Base-by-base conservation (phyloP, 1,140 invertebrate species). In the Carcinoscorpius rotundicauda region DNA sequence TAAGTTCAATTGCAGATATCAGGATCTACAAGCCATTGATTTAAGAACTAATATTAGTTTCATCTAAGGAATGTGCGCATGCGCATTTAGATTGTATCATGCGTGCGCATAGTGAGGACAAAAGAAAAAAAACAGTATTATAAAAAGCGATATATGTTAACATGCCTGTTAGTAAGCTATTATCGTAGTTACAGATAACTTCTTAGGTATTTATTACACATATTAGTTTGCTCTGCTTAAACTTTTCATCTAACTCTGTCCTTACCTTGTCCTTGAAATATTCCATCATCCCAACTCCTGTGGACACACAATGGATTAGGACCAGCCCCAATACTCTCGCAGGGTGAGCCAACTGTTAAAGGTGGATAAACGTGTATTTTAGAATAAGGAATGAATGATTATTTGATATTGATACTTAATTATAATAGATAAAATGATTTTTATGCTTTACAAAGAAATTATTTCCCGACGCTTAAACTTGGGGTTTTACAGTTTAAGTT, bases 271-370 rank as follows among this genome's bases (percentile, higher is more conserved):
- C 87, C 72, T 88, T 88, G 75, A 94, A 86, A 69, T 88, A 88
- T 73, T 94, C 91, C 75, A 91, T 84, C 52, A 94, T 87, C 8
- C 88, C 88, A 8, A 89, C 88, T 48, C 89, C 87, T 59, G 89
- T 91, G 49, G 85, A 87, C 0, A 91, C 93, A 73, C 89, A 91
- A 78, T 95, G 91, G 71, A 95, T 88, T 61, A 94, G 81, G 70
- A 89, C 84, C 4, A 91, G 80, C 5, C 88, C 91, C 49, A 91
- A 77, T 11, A 85, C 83, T 51, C 89, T 79, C 4, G 84, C 80
- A 0, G 88, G 87, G 77, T 89, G 84, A 10, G 85, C 85, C 67
- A 91, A 78, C 76, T 77, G 29, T 29, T 29, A 29, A 29, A 29
- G 29, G 29, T 29, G 29, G 29, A 29, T 0, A 29, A 29, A 29